Base-by-base conservation (phyloP, 2,797 vertebrate species). In the Lagorchestes hirsutus region DNA sequence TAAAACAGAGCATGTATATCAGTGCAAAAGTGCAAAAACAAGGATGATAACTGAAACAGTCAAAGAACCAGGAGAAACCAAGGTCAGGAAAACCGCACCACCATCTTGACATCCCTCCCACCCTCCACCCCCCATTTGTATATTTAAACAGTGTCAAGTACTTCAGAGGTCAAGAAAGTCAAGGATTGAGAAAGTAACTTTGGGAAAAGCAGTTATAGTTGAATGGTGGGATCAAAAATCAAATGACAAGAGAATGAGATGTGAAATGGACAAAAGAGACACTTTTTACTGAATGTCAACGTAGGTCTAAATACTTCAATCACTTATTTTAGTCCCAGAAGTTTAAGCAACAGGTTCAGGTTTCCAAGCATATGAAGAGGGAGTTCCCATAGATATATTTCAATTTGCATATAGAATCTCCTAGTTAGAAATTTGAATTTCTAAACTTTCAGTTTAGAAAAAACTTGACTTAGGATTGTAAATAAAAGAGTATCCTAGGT, bases 321-420 rank as follows among this genome's bases (percentile, higher is more conserved):
- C 57, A 97, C 55, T n/a, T 95, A 59, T 34, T 96, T 54, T 94
- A 82, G 58, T 94, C 58, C 56, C 57, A 92, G 92, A 90, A 34
- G 96, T 54, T 16, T 34, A 58, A 34, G 90, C 57, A 95, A 93
- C 95, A 82, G 58, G 62, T 96, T 97, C 95, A 95, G 90, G 62
- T 14, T 74, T 40, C 96, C 97, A 97, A 97, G 97, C 96, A 97
- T 97, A 97, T 67, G 94, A 96, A 96, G 90, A 95, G 29, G 50
- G 95, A 90, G 40, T 94, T 94, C 95, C 67, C 92, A 95, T 92
- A 14, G 94, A 40, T 94, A 50, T 82, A 92, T 87, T 94, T 87
- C 93, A 96, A 97, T 46, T 95, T 97, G 93, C 94, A 93, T 93
- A 91, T 28, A 93, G 16, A 97, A 96, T 93, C 87, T 82, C 46